phyloP scores from a whole-genome alignment of 2,888 invertebrate genomes.

The Linyphia triangularis region DNA sequence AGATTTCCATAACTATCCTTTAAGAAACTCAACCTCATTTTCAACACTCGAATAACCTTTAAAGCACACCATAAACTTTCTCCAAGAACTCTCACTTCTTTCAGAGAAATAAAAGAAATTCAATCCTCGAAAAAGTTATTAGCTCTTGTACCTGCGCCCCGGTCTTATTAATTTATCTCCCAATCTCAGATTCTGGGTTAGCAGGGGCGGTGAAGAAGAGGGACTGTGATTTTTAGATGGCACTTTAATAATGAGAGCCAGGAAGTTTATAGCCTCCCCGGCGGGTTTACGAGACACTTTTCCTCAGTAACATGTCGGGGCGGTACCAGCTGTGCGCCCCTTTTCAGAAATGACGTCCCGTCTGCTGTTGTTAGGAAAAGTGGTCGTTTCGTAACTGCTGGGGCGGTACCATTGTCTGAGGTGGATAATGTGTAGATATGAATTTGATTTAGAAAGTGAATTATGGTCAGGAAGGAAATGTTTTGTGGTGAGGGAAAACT shows the following conservation, averaged over 20 bases:
- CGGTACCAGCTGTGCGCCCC: constrained; percentile 18
- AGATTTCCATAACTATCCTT: no score
- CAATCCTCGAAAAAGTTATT: constrained; percentile 20
- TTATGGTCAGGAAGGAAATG: neutral
- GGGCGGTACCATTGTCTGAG: constrained; percentile 4
- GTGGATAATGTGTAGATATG: neutral
- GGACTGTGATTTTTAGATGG: constrained; percentile 11
- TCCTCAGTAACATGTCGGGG: constrained; percentile 13
- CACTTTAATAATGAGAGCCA: constrained; percentile 40
- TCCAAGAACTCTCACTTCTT: neutral
- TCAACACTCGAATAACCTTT: neutral
- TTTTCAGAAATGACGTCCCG: neutral
- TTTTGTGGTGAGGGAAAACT: neutral
- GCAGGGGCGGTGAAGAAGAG: neutral
- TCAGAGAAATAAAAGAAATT: neutral
- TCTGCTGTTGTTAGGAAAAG: neutral
- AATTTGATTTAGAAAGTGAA: neutral
- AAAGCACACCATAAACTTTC: neutral
- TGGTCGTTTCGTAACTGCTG: neutral
- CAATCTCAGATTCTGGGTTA: neutral
- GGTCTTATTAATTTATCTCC: constrained; percentile 37
- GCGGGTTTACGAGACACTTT: constrained; percentile 30
- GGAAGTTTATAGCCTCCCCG: constrained; percentile 34
- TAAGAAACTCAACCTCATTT: neutral
- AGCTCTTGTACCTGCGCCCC: constrained; percentile 10